phyloP scores from a whole-genome alignment of 1,140 invertebrate genomes.

The Hypothenemus hampei region DNA sequence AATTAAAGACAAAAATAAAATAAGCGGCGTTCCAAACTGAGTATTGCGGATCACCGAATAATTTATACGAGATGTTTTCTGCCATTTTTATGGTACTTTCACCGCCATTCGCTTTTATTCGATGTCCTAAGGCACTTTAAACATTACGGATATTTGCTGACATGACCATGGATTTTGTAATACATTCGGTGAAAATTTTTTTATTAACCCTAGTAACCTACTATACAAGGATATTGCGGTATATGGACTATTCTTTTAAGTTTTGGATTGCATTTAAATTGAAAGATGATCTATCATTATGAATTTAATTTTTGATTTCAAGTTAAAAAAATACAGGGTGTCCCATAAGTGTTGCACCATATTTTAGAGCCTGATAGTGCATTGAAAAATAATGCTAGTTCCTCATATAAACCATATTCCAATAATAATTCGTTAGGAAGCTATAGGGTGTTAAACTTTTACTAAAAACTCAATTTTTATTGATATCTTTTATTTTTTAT shows the following conservation, averaged over 20 bases:
- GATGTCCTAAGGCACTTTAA: constrained; percentile 2
- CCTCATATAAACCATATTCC: no score
- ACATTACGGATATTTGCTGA: constrained; percentile 4
- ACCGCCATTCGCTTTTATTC: constrained; percentile 18
- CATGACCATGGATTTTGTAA: not conserved
- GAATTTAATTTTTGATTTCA: not conserved
- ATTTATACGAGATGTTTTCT: constrained; percentile 2
- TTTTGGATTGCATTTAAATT: no score
- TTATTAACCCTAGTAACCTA: constrained; percentile 2
- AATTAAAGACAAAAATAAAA: not conserved
- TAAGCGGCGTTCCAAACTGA: not conserved
- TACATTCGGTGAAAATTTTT: not conserved
- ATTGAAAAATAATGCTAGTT: no score
- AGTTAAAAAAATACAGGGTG: not conserved
- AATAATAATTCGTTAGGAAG: no score
- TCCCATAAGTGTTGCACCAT: no score
- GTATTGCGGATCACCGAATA: not conserved
- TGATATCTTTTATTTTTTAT: no score
- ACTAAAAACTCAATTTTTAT: no score
- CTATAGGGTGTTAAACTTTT: no score
- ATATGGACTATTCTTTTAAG: no score
- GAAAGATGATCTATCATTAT: not conserved
- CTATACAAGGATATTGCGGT: no score
- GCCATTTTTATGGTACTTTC: constrained; percentile 11
- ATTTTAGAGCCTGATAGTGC: no score